Conservation (phyloP, 2,797 vertebrate genomes). For the Eutrigla gurnardus region DNA sequence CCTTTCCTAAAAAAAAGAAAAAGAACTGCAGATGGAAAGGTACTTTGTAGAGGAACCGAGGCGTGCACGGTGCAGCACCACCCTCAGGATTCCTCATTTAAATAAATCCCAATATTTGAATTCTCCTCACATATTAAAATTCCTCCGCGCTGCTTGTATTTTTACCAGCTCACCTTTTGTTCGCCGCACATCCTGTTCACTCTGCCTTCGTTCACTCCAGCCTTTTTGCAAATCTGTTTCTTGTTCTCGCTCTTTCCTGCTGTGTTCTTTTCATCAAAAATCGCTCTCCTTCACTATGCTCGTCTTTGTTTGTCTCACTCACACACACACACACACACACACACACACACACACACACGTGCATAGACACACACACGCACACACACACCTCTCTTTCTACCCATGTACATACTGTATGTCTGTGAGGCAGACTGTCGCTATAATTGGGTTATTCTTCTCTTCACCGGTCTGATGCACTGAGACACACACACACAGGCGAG, state of each 20-base stretch:
- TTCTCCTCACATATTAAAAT: constrained; percentile 49
- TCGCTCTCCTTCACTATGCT: constrained; percentile 58
- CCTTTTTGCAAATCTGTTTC: constrained; percentile 3
- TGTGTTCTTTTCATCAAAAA: constrained; percentile 72
- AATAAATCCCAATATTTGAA: constrained; percentile 69
- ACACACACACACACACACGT: constrained; percentile 37
- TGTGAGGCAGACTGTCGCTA: constrained; percentile 81
- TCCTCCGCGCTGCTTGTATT: constrained; percentile 36
- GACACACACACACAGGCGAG: constrained; percentile 60
- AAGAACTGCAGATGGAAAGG: constrained; percentile 43
- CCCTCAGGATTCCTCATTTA: constrained; percentile 70
- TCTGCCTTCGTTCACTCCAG: constrained; percentile 43
- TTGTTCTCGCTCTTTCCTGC: constrained; percentile 29
- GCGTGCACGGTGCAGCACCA: constrained; percentile 42
- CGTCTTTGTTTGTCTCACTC: constrained; percentile 63
- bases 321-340: constrained; percentile 36
- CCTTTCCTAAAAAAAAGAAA: constrained; percentile 44
- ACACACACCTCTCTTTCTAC: constrained; percentile 27
- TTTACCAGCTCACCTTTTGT: constrained; percentile 63
- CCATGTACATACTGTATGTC: constrained; percentile 71
- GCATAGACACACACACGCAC: constrained; percentile 34
- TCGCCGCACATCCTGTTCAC: constrained; percentile 44
- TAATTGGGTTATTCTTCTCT: constrained; percentile 84
- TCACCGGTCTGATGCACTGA: constrained; percentile 79
- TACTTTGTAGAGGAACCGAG: constrained; percentile 65